Evolutionary conservation across 2,888 invertebrate genomes (phyloP), one percentile per base, ranked within the genome.

Genomic region (Ctena decussata): DNA sequence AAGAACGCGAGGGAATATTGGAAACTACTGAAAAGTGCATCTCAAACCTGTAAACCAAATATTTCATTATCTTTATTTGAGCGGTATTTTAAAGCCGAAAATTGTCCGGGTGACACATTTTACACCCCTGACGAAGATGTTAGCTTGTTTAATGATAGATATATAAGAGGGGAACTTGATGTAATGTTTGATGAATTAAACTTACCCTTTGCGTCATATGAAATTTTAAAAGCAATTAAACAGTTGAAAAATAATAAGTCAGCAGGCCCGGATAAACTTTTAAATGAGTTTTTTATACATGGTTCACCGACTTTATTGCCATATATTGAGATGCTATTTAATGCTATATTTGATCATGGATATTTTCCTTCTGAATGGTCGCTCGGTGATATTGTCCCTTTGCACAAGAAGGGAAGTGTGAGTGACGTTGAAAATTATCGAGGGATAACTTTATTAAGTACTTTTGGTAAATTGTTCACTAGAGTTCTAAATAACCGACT

Each of bases 381-480:
- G 11, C 37, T 15, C 1, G 41, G 70, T 37, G 3, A 15, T 15
- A 41, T 70, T 24, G 41, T 70, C 2, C 70, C 39, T 21, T 24
- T 70, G 12, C 70, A 70, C 21, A 70, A 70, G 21, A 70, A 41
- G 24, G 70, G 70, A 24, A 21, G 21, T 41, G 11, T 70, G 8
- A 60, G 27, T 30, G 5, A 11, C 8, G 60, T 60, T 30, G 60
- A 60, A 24, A 60, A 60, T 27, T 60, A 70, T n/a, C 35, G 70
- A 24, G 70, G 70, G 8, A 70, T 70, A 37, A 39, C 70, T 37
- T 70, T 70, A n/a, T 39, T 70, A 41, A 70, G 70, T 24, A 37
- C 37, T 8, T 21, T 70, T 12, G 37, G 70, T 21, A 70, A 70
- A 70, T 27, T 70, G 6, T 70, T 70, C n/a, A 24, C 46, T n/a